phyloP scores from a whole-genome alignment of 2,888 invertebrate species.

The Zaprionus obscuricornis region DNA sequence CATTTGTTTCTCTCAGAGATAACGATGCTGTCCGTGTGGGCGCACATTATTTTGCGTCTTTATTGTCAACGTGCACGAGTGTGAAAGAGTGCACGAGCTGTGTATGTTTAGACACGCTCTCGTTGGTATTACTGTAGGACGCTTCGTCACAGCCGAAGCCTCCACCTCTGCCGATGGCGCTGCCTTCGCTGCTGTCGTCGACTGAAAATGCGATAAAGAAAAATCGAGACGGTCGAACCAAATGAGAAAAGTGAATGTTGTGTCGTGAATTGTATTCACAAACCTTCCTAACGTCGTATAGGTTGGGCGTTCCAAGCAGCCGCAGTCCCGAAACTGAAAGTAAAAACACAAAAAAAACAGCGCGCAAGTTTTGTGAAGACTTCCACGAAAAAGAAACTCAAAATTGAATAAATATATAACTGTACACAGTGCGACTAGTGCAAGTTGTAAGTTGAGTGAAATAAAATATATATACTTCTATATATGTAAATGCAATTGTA shows the following conservation, averaged over 20 bases:
- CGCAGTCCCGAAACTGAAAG: constrained; percentile 45
- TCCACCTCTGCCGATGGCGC: constrained; percentile 20
- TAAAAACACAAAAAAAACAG: constrained; percentile 25
- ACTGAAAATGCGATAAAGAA: constrained; percentile 77
- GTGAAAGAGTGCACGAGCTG: constrained; percentile 3
- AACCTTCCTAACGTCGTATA: constrained; percentile 79
- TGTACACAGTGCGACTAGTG: constrained; percentile 58
- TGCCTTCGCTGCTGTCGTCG: constrained; percentile 24
- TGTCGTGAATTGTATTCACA: constrained; percentile 74
- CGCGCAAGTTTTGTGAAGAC: constrained; percentile 37
- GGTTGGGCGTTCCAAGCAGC: constrained; percentile 74
- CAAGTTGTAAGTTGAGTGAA: constrained; percentile 59
- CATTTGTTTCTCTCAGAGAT: constrained; percentile 2
- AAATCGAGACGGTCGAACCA: constrained; percentile 64
- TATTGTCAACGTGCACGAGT: background rate
- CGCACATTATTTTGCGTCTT: background rate
- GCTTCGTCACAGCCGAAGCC: constrained; percentile 32
- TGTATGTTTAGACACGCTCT: constrained; percentile 37
- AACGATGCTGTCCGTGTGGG: background rate
- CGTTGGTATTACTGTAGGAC: constrained; percentile 49
- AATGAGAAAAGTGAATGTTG: constrained; percentile 80
- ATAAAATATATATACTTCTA: constrained; percentile 13
- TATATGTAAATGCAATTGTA: constrained; percentile 12
- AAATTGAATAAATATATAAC: constrained; percentile 44
- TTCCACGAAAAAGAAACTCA: constrained; percentile 6